A percentile compares a stretch with the other conserved stretches of the same genome.
Conservation (phyloP, 1,140 invertebrate species). For the Drosophila teissieri region DNA sequence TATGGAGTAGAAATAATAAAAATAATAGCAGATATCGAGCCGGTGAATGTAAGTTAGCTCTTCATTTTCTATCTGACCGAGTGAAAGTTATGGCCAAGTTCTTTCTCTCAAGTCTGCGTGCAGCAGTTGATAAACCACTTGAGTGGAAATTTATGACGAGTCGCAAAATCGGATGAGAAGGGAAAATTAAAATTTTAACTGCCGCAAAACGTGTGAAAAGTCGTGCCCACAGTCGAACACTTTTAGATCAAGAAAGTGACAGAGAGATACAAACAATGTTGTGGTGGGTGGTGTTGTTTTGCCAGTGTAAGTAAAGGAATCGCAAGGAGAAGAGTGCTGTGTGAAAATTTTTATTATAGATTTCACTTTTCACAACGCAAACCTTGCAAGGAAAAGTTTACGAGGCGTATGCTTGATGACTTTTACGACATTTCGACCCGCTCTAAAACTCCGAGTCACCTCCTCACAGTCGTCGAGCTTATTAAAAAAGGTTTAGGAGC, state of each 20-base stretch:
- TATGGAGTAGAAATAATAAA: conserved; percentile 6
- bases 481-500: conserved; percentile 53
- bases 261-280: conserved; percentile 27
- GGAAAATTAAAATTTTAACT: conserved; percentile 66
- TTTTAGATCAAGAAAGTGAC: not conserved
- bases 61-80: conserved; percentile 16
- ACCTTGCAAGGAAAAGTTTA: conserved; percentile 47
- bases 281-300: not conserved
- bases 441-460: conserved; percentile 42
- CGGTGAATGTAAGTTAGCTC: conserved; percentile 10
- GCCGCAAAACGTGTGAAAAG: conserved; percentile 64
- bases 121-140: conserved; percentile 67
- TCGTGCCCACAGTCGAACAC: conserved; percentile 22
- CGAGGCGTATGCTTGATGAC: conserved; percentile 57
- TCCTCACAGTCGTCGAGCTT: conserved; percentile 30
- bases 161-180: conserved; percentile 52
- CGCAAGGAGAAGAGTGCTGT: conserved; percentile 42
- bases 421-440: conserved; percentile 68
- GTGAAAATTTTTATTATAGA: conserved; percentile 69
- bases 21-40: not conserved
- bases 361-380: conserved; percentile 62
- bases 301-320: conserved; percentile 15
- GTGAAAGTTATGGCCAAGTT: conserved; percentile 47
- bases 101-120: not conserved
- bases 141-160: conserved; percentile 67